Evolutionary conservation across 2,888 invertebrate genomes (phyloP), one percentile per base, ranked within the genome.

Genomic region (Gortyna flavago): DNA sequence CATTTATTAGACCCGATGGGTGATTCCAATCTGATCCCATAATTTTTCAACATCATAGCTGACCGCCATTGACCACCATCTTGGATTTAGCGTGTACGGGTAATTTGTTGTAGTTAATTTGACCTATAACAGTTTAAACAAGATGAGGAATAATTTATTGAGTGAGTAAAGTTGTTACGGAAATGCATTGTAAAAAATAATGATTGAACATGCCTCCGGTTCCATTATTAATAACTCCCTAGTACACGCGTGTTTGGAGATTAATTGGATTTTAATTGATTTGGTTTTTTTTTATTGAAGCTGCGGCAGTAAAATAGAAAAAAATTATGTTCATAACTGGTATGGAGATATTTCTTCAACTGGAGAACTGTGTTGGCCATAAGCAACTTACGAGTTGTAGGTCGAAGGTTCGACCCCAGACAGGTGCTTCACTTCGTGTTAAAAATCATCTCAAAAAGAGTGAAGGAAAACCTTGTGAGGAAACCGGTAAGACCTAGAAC

Each of bases 181-280:
- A 81, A 80, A 75, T 75, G 68, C 44, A 83, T 75, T 79, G 76
- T 78, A 79, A 84, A 85, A 86, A 80, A 54, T 79, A 73, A 79
- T 77, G 48, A 85, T 78, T 70, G 75, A 66, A 79, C 65, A 51
- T 73, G 74, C 68, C 57, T 81, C 85, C 82, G 87, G 74, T 75
- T 57, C 54, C 25, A 69, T 68, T 65, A 41, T 65, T 64, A 64
- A 74, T 79, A 77, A 77, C 87, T 73, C 77, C 74, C 8, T 16
- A 57, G 64, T 16, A 67, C 3, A 32, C 41, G 67, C 59, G 61
- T 75, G 68, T 65, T 21, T 38, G 32, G 18, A 29, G 35, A 38
- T 81, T 57, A 32, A 85, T 81, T 67, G 7, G 44, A 32, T 81
- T 81, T 74, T 67, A 71, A 85, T 64, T 71, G 29, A 81, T 67